Evolutionary conservation across 2,888 invertebrate species (phyloP), one percentile per base, ranked within the genome.

Genomic region (Heteromyza rotundicornis): DNA sequence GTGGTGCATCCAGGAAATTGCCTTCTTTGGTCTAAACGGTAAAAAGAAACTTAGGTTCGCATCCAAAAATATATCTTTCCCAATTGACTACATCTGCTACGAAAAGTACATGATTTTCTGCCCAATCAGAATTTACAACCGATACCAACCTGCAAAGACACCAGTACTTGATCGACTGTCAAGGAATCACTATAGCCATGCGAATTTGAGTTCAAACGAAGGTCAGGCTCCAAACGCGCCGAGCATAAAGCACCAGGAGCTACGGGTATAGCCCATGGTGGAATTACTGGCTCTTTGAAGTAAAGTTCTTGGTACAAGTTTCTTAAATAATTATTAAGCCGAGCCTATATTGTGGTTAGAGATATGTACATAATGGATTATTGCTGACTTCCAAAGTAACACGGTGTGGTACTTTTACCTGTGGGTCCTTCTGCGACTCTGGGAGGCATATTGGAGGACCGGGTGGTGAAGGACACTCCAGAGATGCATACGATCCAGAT

Each of bases 221-320:
- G 73, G 54, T 85, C 84, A n/a, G 85, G 85, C 67, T 85, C 84
- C 71, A 86, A 83, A 70, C 84, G 82, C 47, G 85, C 85, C n/a
- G 85, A 83, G 68, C 85, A 85, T 51, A 85, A 78, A 23, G 84
- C 82, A 58, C 85, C 85, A 16, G 83, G 81, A 3, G 85, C 84
- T 59, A 85, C 75, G 2, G 84, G 83, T 55, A 84, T 84, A 20
- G 85, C 84, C 85, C 85, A 85, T 62, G 81, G 79, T 51, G 85
- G 85, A 59, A 83, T 80, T 65, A 84, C 82, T 64, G 82, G 83
- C 60, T 85, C 85, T 64, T 85, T 80, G 19, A 83, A 81, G 19
- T 84, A 84, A 62, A 85, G 76, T 69, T 85, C 85, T 63, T 84
- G 80, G 72, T 85, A 85, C 73, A 85, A 82, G 53, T 82, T 83